Conservation (phyloP, 1,140 invertebrate genomes). For the Panagrolaimus sp. region DNA sequence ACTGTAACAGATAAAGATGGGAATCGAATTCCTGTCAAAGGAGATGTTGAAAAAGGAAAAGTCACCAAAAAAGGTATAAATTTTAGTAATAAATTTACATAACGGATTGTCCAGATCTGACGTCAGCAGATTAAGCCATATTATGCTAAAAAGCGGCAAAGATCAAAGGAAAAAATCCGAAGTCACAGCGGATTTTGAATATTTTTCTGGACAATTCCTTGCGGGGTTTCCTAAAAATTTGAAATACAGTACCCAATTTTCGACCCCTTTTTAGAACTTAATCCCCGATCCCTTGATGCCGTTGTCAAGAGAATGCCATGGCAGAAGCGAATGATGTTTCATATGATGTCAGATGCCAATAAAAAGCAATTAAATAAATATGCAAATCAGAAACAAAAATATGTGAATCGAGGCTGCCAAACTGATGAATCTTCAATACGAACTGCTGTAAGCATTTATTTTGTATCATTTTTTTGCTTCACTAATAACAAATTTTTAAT, state of each 20-base stretch:
- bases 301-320: slow-evolving; percentile 43
- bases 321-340: slow-evolving; percentile 39
- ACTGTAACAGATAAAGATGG: slow-evolving; percentile 17
- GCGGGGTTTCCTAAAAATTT: not conserved
- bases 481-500: not conserved
- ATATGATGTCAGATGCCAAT: slow-evolving; percentile 36
- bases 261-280: not conserved
- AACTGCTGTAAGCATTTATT: not conserved
- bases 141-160: too few species aligned
- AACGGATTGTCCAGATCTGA: too few species aligned
- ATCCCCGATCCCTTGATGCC: slow-evolving; percentile 29
- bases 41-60: slow-evolving; percentile 33
- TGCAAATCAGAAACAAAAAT: not conserved
- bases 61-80: slow-evolving; percentile 23
- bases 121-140: too few species aligned
- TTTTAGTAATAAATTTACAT: not conserved
- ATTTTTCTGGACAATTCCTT: too few species aligned
- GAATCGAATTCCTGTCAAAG: slow-evolving; percentile 18
- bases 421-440: not conserved
- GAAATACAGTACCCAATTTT: too few species aligned
- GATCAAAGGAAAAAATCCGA: too few species aligned
- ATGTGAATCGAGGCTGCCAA: slow-evolving; percentile 9
- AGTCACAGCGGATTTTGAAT: too few species aligned
- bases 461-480: too few species aligned
- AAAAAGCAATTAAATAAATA: slow-evolving; percentile 15